Base-by-base conservation (phyloP, 2,888 invertebrate genomes). In the Troides helena region DNA sequence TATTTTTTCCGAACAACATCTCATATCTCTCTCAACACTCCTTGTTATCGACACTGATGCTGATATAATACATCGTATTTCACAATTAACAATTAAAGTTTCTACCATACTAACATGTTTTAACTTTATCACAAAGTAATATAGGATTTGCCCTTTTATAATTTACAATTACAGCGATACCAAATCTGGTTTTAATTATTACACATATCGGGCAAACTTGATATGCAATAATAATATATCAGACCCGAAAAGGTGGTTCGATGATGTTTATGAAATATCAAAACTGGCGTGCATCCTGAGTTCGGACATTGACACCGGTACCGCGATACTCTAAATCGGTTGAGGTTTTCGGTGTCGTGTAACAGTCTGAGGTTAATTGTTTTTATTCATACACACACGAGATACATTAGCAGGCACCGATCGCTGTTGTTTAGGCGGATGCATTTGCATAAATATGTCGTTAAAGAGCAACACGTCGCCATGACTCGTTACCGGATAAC, bases 191-290 rank as follows among this genome's bases (percentile, higher is more conserved):
- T 53, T 62, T 70, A 70, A 70, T 70, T 70, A 66, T 50, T 8
- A 53, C 46, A 74, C 73, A 78, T 78, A 79, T 82, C 75, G 76
- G 78, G 74, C 76, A 72, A 78, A 78, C 81, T 79, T 78, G 75
- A 79, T 81, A 78, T 79, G 74, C 78, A 79, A 80, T 75, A 77
- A 78, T 78, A 82, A 82, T 83, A 84, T 76, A 84, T 83, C 83
- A 78, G 70, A 72, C 80, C 46, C 75, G 81, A 87, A 85, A 83
- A 82, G 83, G 81, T 81, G 74, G 80, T 80, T 87, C 86, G 88
- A 62, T 46, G 85, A 85, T 81, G 72, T 85, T 87, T 85, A 82
- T 83, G 82, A 85, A 86, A 84, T 80, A 79, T 82, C 77, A 82
- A 83, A 84, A 83, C 85, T 80, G 83, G 82, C 78, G 76, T 77